These are phyloP conservation scores for Cordilura impudica DNA, from an alignment of 2,888 invertebrate genomes.

Conservation along the genomic window DNA sequence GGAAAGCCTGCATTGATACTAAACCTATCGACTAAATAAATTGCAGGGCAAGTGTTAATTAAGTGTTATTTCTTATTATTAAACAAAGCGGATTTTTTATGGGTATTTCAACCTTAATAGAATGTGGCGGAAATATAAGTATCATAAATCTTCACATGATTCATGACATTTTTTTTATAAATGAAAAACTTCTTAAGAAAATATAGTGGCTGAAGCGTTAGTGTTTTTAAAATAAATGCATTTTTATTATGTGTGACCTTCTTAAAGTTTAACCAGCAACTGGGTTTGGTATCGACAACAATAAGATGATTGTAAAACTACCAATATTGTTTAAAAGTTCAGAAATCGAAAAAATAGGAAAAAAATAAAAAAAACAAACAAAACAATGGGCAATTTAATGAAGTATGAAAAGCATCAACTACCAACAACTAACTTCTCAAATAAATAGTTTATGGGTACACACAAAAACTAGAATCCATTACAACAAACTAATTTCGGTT, in stretches of 20 bases:
- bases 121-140: neutral
- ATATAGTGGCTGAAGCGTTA: conserved; percentile 2
- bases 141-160: neutral
- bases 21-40: no score
- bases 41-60: no score
- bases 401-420: conserved; percentile 37
- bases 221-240: conserved; percentile 8
- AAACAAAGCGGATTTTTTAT: no score
- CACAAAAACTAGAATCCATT: no score
- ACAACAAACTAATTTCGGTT: no score
- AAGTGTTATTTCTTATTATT: no score
- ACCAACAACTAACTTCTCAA: neutral
- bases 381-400: conserved; percentile 58
- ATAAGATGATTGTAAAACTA: conserved; percentile 1
- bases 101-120: no score
- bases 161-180: neutral
- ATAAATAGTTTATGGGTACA: neutral
- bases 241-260: conserved; percentile 43
- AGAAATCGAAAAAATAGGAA: neutral
- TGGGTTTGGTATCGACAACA: conserved; percentile 48
- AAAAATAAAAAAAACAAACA: neutral
- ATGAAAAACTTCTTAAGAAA: conserved; percentile 5
- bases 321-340: conserved; percentile 42
- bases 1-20: no score
- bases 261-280: conserved; percentile 46